Evolutionary conservation across 2,113 vertebrate genomes (phyloP).

Genomic region (Hemichromis elongatus): DNA sequence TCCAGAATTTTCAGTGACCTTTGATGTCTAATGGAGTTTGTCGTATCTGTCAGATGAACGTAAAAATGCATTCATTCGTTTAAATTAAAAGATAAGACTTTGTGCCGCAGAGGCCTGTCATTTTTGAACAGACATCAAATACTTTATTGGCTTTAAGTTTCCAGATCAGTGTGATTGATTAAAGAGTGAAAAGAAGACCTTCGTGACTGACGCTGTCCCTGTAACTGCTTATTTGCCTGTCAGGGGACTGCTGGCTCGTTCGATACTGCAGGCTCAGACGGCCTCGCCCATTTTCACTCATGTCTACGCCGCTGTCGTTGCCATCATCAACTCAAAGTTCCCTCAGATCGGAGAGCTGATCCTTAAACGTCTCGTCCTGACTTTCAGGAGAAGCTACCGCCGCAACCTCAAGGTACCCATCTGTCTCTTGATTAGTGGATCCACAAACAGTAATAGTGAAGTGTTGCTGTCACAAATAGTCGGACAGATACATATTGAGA

Average conservation of each 20-base stretch:
- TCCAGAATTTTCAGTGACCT: neutral
- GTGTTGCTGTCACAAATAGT: neutral
- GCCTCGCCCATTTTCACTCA: constrained; percentile 97
- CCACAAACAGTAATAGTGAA: neutral
- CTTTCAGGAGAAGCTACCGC: constrained; percentile 94
- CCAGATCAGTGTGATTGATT: neutral
- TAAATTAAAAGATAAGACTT: neutral
- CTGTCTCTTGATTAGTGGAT: neutral
- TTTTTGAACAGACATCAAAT: neutral
- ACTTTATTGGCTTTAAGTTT: neutral
- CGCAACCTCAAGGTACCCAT: constrained; percentile 91
- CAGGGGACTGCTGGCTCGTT: constrained; percentile 89
- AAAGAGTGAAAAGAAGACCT: neutral
- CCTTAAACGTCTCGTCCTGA: constrained; percentile 90
- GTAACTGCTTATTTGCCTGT: neutral
- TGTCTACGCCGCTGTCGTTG: constrained; percentile 90
- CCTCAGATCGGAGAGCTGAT: constrained; percentile 96
- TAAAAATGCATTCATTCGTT: neutral
- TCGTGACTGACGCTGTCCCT: neutral
- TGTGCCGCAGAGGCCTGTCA: neutral
- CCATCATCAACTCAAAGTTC: constrained; percentile 99
- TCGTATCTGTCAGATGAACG: neutral
- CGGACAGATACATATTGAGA: neutral
- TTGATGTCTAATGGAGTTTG: neutral
- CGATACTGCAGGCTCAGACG: constrained; percentile 89